Conservation (phyloP, 2,797 vertebrate genomes). For the Discoglossus pictus region DNA sequence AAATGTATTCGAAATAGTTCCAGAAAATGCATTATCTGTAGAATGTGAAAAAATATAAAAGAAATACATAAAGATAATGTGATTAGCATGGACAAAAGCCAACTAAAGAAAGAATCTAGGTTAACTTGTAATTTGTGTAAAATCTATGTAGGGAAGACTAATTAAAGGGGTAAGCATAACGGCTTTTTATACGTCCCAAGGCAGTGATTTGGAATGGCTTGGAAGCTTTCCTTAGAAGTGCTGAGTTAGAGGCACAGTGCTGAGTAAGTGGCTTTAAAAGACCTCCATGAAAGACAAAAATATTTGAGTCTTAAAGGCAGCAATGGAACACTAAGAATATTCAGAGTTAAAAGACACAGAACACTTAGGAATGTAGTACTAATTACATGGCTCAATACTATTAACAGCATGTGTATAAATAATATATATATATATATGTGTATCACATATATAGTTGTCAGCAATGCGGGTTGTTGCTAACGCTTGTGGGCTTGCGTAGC, state of each 20-base stretch:
- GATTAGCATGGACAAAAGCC: not conserved
- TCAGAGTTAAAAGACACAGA: not conserved
- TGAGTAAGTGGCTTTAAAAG: slow-evolving; percentile 27
- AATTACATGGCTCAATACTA: too few species aligned
- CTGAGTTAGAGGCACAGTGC: slow-evolving; percentile 34
- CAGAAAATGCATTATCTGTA: too few species aligned
- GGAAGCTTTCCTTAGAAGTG: slow-evolving; percentile 11
- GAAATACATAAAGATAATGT: too few species aligned
- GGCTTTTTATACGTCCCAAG: slow-evolving; percentile 27
- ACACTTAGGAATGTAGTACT: slow-evolving; percentile 5
- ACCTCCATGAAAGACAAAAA: not conserved
- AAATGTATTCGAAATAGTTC: too few species aligned
- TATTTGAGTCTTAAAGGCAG: slow-evolving; percentile 16
- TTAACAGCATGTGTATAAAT: too few species aligned
- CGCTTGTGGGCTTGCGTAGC: too few species aligned
- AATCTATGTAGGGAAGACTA: slow-evolving; percentile 32
- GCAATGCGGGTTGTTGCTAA: too few species aligned
- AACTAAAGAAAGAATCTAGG: slow-evolving; percentile 28
- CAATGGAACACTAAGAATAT: not conserved
- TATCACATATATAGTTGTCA: too few species aligned
- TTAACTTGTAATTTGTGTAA: slow-evolving; percentile 39
- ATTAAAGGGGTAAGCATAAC: slow-evolving; percentile 28
- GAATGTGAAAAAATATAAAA: too few species aligned
- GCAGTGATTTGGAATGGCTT: slow-evolving; percentile 10
- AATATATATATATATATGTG: too few species aligned